phyloP scores from a whole-genome alignment of 2,113 vertebrate species.

The Aythya baeri region DNA sequence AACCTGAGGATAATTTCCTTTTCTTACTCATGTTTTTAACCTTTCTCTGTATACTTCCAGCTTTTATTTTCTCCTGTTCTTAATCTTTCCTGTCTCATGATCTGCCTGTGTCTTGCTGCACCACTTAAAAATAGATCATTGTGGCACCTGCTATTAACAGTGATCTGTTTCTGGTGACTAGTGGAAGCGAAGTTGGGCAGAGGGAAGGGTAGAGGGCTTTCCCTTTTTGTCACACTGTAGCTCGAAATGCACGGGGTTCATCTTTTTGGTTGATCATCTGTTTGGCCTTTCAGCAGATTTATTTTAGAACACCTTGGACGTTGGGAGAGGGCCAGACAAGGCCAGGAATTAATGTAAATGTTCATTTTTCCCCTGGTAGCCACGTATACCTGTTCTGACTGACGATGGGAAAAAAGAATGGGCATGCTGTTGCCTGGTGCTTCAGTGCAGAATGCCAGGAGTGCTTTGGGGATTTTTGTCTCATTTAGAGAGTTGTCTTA shows the following conservation, averaged over 20 bases:
- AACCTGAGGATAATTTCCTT: constrained; percentile 30
- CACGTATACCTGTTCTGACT: background rate
- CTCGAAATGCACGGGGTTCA: background rate
- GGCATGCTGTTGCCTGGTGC: background rate
- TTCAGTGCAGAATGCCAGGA: background rate
- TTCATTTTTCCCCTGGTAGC: background rate
- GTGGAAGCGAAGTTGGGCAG: background rate
- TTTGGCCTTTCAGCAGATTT: background rate
- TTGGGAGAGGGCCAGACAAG: background rate
- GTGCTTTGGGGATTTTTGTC: constrained; percentile 8
- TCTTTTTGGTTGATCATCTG: background rate
- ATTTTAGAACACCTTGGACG: background rate
- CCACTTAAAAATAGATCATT: constrained; percentile 41
- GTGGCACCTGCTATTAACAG: constrained; percentile 33
- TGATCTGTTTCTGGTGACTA: background rate
- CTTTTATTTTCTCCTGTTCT: constrained; percentile 31
- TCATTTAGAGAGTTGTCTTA: background rate
- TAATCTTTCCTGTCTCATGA: constrained; percentile 41
- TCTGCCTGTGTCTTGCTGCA: background rate
- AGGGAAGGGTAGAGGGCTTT: background rate
- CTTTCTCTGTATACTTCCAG: background rate
- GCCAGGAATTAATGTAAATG: background rate
- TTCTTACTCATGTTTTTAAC: constrained; percentile 35
- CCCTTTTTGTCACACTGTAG: background rate
- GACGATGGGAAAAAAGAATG: background rate